Conservation (phyloP, 2,888 invertebrate species). For the Phasia obesa region DNA sequence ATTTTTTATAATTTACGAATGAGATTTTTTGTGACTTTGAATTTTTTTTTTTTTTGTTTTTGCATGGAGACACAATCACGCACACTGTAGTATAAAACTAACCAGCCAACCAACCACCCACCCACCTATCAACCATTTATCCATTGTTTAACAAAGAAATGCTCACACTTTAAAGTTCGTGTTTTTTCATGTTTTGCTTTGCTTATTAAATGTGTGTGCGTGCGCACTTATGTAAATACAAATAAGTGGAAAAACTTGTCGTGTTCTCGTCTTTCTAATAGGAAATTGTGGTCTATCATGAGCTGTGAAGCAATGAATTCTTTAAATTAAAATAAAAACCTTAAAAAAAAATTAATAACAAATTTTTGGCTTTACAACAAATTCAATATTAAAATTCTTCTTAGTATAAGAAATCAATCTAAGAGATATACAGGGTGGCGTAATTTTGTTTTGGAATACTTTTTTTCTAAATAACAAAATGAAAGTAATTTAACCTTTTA, state of each 20-base stretch:
- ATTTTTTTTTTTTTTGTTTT: background rate
- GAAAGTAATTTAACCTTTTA: too few species aligned
- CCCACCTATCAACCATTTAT: slow-evolving; percentile 14
- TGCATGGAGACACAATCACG: background rate
- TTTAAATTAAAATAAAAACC: background rate
- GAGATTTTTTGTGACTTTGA: background rate
- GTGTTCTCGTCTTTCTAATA: slow-evolving; percentile 23
- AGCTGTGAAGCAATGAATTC: slow-evolving; percentile 1
- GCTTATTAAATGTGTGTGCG: slow-evolving; percentile 45
- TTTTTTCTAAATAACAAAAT: too few species aligned
- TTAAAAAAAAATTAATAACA: too few species aligned
- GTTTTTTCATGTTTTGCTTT: slow-evolving; percentile 10
- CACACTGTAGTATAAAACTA: background rate
- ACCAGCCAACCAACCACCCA: slow-evolving; percentile 27
- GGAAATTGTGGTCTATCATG: slow-evolving; percentile 8
- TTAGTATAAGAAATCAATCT: too few species aligned
- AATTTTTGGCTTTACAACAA: too few species aligned
- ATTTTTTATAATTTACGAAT: background rate
- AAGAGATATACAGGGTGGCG: too few species aligned
- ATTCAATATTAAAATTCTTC: too few species aligned
- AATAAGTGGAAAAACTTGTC: slow-evolving; percentile 36
- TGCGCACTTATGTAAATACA: slow-evolving; percentile 45
- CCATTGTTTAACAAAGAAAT: slow-evolving; percentile 34
- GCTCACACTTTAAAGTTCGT: slow-evolving; percentile 16
- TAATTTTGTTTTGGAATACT: too few species aligned